Percentiles rank a stretch among this genome's conserved stretches.
These are phyloP conservation scores for Listronotus bonariensis DNA, from an alignment of 1,140 invertebrate genomes.

Conservation along the genomic window DNA sequence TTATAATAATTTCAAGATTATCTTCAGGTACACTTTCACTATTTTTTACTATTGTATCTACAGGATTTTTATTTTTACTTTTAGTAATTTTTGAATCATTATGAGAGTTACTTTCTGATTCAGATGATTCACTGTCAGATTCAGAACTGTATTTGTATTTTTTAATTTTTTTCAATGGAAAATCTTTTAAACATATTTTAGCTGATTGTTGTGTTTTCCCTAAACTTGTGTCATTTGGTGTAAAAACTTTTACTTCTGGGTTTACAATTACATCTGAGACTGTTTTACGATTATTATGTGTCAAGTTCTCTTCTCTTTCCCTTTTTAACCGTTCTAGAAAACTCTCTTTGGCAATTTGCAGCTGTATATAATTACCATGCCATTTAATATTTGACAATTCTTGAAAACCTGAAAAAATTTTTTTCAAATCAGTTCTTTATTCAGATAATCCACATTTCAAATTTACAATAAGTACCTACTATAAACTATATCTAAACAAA, in stretches of 20 bases:
- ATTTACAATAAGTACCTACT: no score
- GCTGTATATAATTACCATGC: constrained; percentile 45
- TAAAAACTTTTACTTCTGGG: not conserved
- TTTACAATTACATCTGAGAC: not conserved
- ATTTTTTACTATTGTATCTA: constrained; percentile 3
- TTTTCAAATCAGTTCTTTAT: no score
- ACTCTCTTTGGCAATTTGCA: constrained; percentile 54
- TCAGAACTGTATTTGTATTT: not conserved
- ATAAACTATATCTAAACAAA: no score
- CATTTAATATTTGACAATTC: constrained; percentile 40
- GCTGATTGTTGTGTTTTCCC: no score
- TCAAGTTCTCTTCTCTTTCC: constrained; percentile 45
- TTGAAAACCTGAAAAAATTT: constrained; percentile 47
- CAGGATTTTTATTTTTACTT: constrained; percentile 1
- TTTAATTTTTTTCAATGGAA: not conserved
- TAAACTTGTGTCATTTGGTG: not conserved
- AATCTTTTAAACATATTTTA: not conserved
- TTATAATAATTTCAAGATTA: constrained; percentile 36
- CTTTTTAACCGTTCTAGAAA: constrained; percentile 54
- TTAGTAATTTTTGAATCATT: constrained; percentile 9
- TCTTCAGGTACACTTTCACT: constrained; percentile 19
- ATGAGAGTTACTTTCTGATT: not conserved
- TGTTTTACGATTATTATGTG: not conserved
- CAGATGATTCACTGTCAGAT: constrained; percentile 2
- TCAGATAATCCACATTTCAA: no score